A percentile compares a stretch with the other conserved stretches of the same genome.
These are phyloP conservation scores for Chaitophorus viminalis DNA, from an alignment of 2,888 invertebrate species.

Conservation along the genomic window DNA sequence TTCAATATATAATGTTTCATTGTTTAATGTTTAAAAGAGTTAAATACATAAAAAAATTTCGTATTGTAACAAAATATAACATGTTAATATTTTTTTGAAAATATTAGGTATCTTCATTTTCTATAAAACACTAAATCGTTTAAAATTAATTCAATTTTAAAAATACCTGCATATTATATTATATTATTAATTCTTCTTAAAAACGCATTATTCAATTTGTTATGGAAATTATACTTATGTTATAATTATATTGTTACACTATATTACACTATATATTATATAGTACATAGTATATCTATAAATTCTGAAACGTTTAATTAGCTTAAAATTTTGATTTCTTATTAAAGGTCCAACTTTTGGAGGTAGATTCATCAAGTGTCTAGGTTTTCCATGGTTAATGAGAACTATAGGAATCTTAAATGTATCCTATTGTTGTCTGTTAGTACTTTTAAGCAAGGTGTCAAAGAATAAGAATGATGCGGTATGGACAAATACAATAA, in stretches of 20 bases:
- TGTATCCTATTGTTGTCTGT: conserved; percentile 71
- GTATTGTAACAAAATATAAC: too few species aligned
- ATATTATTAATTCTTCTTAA: too few species aligned
- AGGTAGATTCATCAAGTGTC: conserved; percentile 75
- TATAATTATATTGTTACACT: too few species aligned
- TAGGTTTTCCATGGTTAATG: conserved; percentile 82
- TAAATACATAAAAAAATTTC: background rate
- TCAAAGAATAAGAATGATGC: conserved; percentile 6
- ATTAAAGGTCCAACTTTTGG: conserved; percentile 78
- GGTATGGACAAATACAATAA: background rate
- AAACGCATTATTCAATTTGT: too few species aligned
- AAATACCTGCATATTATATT: background rate
- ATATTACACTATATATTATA: too few species aligned
- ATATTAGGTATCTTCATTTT: background rate
- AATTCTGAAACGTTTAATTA: background rate
- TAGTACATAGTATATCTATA: too few species aligned
- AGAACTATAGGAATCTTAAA: conserved; percentile 77
- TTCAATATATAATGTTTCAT: background rate
- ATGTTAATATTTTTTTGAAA: background rate
- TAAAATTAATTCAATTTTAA: background rate
- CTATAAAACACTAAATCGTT: background rate
- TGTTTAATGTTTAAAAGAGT: conserved; percentile 2
- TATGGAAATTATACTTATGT: too few species aligned
- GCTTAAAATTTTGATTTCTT: background rate
- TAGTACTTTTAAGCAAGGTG: conserved; percentile 46